Base-by-base conservation (phyloP, 1,140 invertebrate genomes). In the Stegodyphus dumicola region DNA sequence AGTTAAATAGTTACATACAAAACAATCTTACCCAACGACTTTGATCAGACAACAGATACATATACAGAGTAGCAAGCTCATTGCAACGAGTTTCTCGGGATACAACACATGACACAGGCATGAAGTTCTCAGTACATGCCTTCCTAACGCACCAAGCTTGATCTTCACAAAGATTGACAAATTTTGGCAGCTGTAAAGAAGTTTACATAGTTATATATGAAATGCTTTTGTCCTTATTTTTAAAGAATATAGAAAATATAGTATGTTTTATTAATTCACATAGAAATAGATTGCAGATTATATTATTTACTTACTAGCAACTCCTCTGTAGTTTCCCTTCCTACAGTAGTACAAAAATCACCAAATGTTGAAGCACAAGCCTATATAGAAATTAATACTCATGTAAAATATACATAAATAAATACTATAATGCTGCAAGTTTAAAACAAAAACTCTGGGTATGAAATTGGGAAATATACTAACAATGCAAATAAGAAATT, bases 91-190 rank as follows among this genome's bases (percentile, higher is more conserved):
- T 92, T 52, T 93, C 90, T 15, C 92, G 89, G 0, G 93, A 92
- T 83, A 93, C 93, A 10, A 92, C 92, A 88, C 93, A 93, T 0
- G 95, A 93, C 0, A 96, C 93, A 11, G 93, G 92, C 90, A 94
- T 93, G 90, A 95, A 94, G n/a, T 94, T 94, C 88, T 96, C 94
- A 0, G 95, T 94, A 90, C 95, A 95, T 0, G 93, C 93, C 91
- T 95, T 96, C n/a, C 95, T 90, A 11, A 96, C 94, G 7, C 92
- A 93, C 94, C 94, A 95, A 4, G 93, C 92, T 48, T 92, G 91
- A 90, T 96, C 95, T 87, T 92, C 91, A 90, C 94, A 95, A 11
- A 96, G 90, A 73, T 92, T 91, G 71, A 93, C 90, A 89, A 95
- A 96, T 89, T 92, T 92, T 53, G 93, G 93, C 17, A 96, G 91